phyloP scores from a whole-genome alignment of 2,113 vertebrate genomes.

The Smithornis capensis region DNA sequence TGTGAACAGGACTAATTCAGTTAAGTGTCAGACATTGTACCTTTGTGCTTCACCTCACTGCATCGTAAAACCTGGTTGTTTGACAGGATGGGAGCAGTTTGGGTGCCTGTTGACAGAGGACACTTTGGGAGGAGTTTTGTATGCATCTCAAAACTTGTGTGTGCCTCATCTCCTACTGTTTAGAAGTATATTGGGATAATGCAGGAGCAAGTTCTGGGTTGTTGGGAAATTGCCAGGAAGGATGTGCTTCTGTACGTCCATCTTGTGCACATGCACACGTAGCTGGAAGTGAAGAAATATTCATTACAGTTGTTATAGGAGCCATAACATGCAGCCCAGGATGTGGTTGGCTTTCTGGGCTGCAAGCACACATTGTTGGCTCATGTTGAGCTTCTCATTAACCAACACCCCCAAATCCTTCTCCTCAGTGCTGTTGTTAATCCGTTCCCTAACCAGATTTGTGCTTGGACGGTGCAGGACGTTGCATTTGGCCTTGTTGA shows the following conservation, averaged over 20 bases:
- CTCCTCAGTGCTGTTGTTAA: background rate
- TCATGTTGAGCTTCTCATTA: background rate
- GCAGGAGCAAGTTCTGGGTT: background rate
- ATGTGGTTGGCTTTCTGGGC: background rate
- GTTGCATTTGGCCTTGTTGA: background rate
- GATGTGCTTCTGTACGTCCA: background rate
- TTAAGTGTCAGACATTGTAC: background rate
- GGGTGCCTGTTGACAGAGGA: background rate
- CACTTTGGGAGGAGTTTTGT: background rate
- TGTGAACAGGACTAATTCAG: background rate
- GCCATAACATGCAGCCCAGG: background rate
- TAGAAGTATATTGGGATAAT: background rate
- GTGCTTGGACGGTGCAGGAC: background rate
- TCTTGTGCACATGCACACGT: background rate
- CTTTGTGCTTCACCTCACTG: background rate
- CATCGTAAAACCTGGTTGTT: background rate
- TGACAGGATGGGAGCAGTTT: background rate
- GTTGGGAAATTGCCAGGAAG: background rate
- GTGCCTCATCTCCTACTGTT: background rate
- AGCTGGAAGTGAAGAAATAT: background rate
- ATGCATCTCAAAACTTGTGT: background rate
- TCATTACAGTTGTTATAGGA: slow-evolving; percentile 10
- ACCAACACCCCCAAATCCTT: background rate
- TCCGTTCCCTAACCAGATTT: background rate
- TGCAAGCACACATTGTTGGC: background rate